Percentiles rank a stretch among this genome's conserved stretches.
phyloP scores from a whole-genome alignment of 1,140 invertebrate species.

The Bilobella aurantiaca region DNA sequence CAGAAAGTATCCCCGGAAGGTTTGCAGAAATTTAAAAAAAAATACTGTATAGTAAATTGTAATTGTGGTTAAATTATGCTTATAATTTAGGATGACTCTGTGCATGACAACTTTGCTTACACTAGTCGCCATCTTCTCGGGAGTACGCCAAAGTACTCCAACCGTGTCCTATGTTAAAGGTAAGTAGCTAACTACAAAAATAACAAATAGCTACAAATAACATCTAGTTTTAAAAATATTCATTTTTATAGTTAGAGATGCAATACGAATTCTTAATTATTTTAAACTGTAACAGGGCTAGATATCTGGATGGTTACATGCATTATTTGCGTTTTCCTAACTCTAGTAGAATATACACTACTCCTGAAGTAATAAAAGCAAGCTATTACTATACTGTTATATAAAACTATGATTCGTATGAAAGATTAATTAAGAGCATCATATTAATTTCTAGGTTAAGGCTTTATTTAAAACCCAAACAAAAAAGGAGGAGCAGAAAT shows the following conservation, averaged over 20 bases:
- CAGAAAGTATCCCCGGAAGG: constrained; percentile 49
- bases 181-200: constrained; percentile 26
- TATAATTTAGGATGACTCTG: constrained; percentile 42
- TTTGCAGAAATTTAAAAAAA: neutral
- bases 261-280: no score
- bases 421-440: neutral
- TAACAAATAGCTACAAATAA: neutral
- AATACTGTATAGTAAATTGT: no score
- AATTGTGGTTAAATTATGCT: neutral
- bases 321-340: constrained; percentile 58
- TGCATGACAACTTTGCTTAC: constrained; percentile 51
- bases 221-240: neutral
- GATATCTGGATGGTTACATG: constrained; percentile 62
- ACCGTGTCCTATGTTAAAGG: constrained; percentile 53
- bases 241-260: neutral
- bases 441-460: neutral
- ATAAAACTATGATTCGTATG: no score
- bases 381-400: neutral
- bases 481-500: neutral
- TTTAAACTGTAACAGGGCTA: constrained; percentile 34
- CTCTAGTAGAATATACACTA: constrained; percentile 58
- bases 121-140: constrained; percentile 53
- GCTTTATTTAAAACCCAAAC: neutral
- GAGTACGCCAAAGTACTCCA: constrained; percentile 52
- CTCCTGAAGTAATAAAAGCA: constrained; percentile 40